Base-by-base conservation (phyloP, 2,113 vertebrate species). In the Canis aureus region DNA sequence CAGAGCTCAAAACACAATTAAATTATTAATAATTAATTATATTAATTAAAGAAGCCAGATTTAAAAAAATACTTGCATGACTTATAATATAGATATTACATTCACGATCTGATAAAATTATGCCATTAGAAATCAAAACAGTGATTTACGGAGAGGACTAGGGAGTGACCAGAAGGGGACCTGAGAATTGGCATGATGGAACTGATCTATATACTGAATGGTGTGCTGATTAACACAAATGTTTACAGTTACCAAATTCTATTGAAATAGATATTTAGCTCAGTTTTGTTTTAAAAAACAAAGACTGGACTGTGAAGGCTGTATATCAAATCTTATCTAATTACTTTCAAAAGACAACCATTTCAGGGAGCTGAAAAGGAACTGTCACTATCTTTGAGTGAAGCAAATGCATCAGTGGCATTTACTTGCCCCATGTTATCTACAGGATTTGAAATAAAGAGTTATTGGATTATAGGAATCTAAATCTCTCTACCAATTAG, bases 401-500 rank as follows among this genome's bases (percentile, higher is more conserved):
- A 93, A 90, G 19, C 74, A 93, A 97, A 91, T 78, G 3, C 23
- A 91, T 83, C 32, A 67, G 43, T 60, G 32, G 79, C 38, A 51
- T 94, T 96, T 76, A 91, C 51, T 83, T 88, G 87, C 60, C 17
- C n/a, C 53, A 89, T 76, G 67, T 55, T 82, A 11, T 79, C 69
- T 95, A 53, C 29, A 91, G 64, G 35, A 94, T 69, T 59, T 71
- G 74, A 91, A 43, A 84, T 4, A 90, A 4, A 67, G 64, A 74
- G 38, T 71, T 88, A 85, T 59, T 91, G 35, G 19, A n/a, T 87
- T 66, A 91, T 4, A 89, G 32, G 27, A 11, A 79, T 64, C 29
- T 38, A 91, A 82, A 83, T 95, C 92, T 95, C 57, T 93, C 69
- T 93, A 71, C 43, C 51, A 96, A 81, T 82, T 79, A 84, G 6